Evolutionary conservation across 1,140 invertebrate species (phyloP).

Genomic region (Frieseomelitta varia): DNA sequence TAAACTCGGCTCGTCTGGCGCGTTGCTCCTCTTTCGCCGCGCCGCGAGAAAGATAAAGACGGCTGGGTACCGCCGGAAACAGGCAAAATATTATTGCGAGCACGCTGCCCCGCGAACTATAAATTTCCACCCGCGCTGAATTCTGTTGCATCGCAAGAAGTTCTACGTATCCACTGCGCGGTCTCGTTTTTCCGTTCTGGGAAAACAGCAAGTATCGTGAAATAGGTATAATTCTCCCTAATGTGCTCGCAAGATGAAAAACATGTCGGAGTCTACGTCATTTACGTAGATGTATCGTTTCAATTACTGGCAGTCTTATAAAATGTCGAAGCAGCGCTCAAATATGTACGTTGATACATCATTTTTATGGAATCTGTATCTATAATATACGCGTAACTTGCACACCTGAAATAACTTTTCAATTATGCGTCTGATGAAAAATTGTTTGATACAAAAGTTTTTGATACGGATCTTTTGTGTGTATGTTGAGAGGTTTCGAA

Average conservation of each 20-base stretch:
- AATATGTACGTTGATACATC: too few species aligned
- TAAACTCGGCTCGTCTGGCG: background rate
- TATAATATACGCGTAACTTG: too few species aligned
- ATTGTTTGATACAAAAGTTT: too few species aligned
- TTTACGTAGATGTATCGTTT: background rate
- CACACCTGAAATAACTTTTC: too few species aligned
- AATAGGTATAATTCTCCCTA: constrained; percentile 3
- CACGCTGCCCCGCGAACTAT: background rate
- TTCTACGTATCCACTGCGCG: background rate
- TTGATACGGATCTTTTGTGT: too few species aligned
- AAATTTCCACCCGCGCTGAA: constrained; percentile 9
- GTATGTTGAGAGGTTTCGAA: too few species aligned
- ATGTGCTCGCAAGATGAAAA: background rate
- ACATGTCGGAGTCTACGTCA: too few species aligned
- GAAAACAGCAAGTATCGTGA: background rate
- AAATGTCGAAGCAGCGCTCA: background rate
- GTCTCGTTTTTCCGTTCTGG: background rate
- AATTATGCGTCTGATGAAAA: too few species aligned
- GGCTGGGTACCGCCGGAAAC: background rate
- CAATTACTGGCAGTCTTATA: background rate
- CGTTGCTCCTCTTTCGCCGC: too few species aligned
- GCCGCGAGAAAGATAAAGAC: background rate
- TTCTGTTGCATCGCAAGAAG: constrained; percentile 20
- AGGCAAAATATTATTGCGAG: constrained; percentile 33
- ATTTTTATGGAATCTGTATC: too few species aligned